Conservation (phyloP, 2,888 invertebrate genomes). For the Pyrrhia umbra region DNA sequence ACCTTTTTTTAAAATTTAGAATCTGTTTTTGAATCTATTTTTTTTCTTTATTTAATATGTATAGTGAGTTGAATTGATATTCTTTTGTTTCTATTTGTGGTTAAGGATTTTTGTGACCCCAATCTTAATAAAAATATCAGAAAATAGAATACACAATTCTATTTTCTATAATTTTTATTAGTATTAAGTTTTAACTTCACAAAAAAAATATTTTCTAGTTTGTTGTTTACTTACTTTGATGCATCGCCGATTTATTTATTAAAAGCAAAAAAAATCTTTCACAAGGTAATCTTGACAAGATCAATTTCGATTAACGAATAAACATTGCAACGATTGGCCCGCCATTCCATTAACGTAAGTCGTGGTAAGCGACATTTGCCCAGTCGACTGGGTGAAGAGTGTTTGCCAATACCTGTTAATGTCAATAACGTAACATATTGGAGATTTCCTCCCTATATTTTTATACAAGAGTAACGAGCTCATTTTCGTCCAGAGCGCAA, state of each 20-base stretch:
- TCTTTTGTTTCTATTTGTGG: not conserved
- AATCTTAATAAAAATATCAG: not conserved
- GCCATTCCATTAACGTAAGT: slow-evolving; percentile 30
- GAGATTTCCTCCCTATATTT: slow-evolving; percentile 63
- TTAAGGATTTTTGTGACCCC: not conserved
- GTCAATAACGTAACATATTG: slow-evolving; percentile 60
- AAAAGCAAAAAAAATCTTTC: not conserved
- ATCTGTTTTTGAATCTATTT: not conserved
- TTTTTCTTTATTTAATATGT: not conserved
- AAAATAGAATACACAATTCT: too few relatives aligned
- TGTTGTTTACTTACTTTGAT: too few relatives aligned
- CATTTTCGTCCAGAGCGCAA: slow-evolving; percentile 66
- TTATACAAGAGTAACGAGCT: slow-evolving; percentile 71
- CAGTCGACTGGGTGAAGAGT: slow-evolving; percentile 50
- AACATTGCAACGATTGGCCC: slow-evolving; percentile 31
- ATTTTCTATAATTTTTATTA: too few relatives aligned
- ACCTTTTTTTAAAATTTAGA: slow-evolving; percentile 16
- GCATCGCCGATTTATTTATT: too few relatives aligned
- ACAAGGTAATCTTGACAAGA: not conserved
- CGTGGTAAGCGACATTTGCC: slow-evolving; percentile 48
- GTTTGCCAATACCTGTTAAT: slow-evolving; percentile 64
- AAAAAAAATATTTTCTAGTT: too few relatives aligned
- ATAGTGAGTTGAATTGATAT: slow-evolving; percentile 7
- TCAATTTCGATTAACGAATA: slow-evolving; percentile 20
- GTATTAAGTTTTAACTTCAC: too few relatives aligned